A percentile compares a stretch with the other conserved stretches of the same genome.
Evolutionary conservation across 2,888 invertebrate species (phyloP).

Genomic region (Dicroscelio sp.): DNA sequence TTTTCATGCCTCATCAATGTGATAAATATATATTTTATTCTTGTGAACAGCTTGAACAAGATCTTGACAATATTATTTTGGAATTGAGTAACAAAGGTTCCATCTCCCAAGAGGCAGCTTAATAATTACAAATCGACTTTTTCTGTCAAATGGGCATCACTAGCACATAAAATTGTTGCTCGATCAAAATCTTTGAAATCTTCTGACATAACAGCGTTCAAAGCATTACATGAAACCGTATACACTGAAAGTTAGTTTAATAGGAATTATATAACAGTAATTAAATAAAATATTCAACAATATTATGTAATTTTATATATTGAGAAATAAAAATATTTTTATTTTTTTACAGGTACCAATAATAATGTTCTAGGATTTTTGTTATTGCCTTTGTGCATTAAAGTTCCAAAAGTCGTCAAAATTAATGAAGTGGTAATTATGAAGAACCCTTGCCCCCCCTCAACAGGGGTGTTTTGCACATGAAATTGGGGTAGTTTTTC

Average conservation of each 20-base stretch:
- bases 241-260: neutral
- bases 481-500: too few species aligned
- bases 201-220: neutral
- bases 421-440: too few species aligned
- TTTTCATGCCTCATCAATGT: too few species aligned
- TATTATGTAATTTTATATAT: too few species aligned
- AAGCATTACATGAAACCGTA: neutral
- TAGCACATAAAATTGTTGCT: neutral
- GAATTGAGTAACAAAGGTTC: neutral
- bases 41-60: neutral
- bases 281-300: too few species aligned
- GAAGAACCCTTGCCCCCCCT: too few species aligned
- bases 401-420: conserved; percentile 19
- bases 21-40: too few species aligned
- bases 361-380: conserved; percentile 22
- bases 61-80: neutral
- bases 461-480: too few species aligned
- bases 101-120: neutral
- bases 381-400: conserved; percentile 33
- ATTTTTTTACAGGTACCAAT: neutral
- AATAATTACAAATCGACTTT: neutral
- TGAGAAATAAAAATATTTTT: neutral
- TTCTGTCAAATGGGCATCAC: neutral
- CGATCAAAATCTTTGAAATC: neutral
- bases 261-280: too few species aligned